phyloP scores from a whole-genome alignment of 2,888 invertebrate genomes.

The Euclidia mi region DNA sequence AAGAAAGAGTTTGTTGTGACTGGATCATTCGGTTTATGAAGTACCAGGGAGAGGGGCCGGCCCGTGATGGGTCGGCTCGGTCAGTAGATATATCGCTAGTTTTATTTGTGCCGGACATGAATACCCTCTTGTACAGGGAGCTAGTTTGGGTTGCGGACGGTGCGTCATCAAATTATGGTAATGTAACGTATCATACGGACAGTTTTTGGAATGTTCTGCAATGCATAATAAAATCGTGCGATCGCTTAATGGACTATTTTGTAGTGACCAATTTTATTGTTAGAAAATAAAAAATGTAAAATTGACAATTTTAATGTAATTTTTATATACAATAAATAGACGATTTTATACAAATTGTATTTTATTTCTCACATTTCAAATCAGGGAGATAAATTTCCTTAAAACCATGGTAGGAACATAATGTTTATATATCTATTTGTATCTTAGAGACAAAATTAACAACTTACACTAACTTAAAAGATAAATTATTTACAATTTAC shows the following conservation, averaged over 20 bases:
- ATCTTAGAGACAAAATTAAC: conserved; percentile 54
- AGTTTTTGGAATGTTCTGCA: conserved; percentile 76
- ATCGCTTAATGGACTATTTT: conserved; percentile 88
- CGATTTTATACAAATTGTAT: conserved; percentile 87
- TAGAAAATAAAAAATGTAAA: conserved; percentile 85
- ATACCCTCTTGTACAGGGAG: conserved; percentile 35
- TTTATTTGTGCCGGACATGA: conserved; percentile 56
- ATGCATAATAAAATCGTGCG: conserved; percentile 84
- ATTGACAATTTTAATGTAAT: conserved; percentile 90
- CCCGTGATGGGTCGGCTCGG: conserved; percentile 21
- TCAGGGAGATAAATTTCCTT: conserved; percentile 51
- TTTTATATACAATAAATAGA: conserved; percentile 90
- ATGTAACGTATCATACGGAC: conserved; percentile 58
- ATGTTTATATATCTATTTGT: conserved; percentile 45
- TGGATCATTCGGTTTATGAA: conserved; percentile 27
- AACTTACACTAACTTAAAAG: conserved; percentile 36
- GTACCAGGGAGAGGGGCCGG: conserved; percentile 16
- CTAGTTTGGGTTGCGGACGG: conserved; percentile 56
- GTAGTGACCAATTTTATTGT: conserved; percentile 89
- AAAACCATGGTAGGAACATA: conserved; percentile 71
- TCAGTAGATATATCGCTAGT: conserved; percentile 28
- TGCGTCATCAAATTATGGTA: conserved; percentile 54
- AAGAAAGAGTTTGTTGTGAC: conserved; percentile 15
- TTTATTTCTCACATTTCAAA: conserved; percentile 69
- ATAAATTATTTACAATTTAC: conserved; percentile 69